Evolutionary conservation across 2,113 vertebrate species (phyloP).

Genomic region (Uria lomvia): DNA sequence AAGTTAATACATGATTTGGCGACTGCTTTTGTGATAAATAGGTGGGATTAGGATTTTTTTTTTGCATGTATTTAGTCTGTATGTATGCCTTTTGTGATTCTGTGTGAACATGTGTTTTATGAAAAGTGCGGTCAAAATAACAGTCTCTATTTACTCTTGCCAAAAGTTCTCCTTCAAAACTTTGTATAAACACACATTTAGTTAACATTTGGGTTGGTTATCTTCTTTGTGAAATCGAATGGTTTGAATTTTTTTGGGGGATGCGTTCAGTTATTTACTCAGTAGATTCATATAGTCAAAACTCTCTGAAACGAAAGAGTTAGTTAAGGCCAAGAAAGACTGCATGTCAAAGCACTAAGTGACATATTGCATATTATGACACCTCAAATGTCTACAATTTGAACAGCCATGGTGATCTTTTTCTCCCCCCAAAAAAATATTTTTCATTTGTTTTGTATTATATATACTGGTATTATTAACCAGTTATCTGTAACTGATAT

Average conservation of each 20-base stretch:
- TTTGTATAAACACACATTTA: slow-evolving; percentile 38
- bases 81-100: slow-evolving; percentile 9
- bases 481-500: background rate
- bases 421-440: background rate
- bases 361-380: background rate
- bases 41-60: background rate
- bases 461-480: background rate
- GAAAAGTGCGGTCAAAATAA: slow-evolving; percentile 46
- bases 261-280: background rate
- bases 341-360: background rate
- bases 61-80: background rate
- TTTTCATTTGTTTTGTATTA: background rate
- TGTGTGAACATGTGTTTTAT: slow-evolving; percentile 52
- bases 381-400: background rate
- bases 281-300: background rate
- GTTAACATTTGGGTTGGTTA: slow-evolving; percentile 36
- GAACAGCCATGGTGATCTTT: background rate
- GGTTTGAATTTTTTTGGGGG: background rate
- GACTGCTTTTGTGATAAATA: background rate
- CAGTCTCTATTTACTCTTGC: slow-evolving; percentile 48
- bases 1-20: background rate
- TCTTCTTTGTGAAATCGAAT: background rate
- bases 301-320: background rate
- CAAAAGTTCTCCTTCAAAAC: slow-evolving; percentile 34
- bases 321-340: slow-evolving; percentile 3